Base-by-base conservation (phyloP, 2,797 vertebrate species). In the Smutsia temminckii region DNA sequence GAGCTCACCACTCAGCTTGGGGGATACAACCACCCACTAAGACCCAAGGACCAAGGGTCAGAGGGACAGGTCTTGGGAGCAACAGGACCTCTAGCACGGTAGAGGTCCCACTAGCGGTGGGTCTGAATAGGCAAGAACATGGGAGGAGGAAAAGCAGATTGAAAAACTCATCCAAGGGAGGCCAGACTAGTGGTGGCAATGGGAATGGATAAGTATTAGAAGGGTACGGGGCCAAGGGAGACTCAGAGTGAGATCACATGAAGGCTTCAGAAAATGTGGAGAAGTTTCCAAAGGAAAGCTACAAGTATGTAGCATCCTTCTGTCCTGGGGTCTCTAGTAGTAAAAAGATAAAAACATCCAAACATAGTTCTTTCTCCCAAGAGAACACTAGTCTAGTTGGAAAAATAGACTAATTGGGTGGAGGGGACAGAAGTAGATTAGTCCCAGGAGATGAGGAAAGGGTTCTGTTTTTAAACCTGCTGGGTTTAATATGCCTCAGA, bases 391-490 rank as follows among this genome's bases (percentile, higher is more conserved):
- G 13, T 66, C n/a, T 55, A 79, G 51, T 2, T 34, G 72, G 25
- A 46, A 34, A 34, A 25, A 68, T 0, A 72, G 21, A 79, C 27
- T 57, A 77, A 94, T 40, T 87, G 49, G 63, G 64, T 81, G 9
- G 66, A 77, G 71, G 32, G 9, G 46, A 74, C 7, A 71, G 72
- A 81, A 88, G 66, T 49, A 71, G 69, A 93, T 84, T 13, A 90
- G 55, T 53, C 89, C 42, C 85, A 91, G 21, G 68, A 89, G 75
- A 87, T 25, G 46, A 93, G 21, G n/a, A 89, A 74, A 91, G 29
- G 5, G 59, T 85, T 77, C 34, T 81, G 34, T 68, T 94, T 94
- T 86, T 53, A 91, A 53, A 84, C 8, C 18, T 40, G n/a, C 37
- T 74, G 18, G 46, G 49, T 89, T 94, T 86, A 72, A 59, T 7